Base-by-base conservation (phyloP, 1,140 invertebrate genomes). In the Trialeurodes vaporariorum region DNA sequence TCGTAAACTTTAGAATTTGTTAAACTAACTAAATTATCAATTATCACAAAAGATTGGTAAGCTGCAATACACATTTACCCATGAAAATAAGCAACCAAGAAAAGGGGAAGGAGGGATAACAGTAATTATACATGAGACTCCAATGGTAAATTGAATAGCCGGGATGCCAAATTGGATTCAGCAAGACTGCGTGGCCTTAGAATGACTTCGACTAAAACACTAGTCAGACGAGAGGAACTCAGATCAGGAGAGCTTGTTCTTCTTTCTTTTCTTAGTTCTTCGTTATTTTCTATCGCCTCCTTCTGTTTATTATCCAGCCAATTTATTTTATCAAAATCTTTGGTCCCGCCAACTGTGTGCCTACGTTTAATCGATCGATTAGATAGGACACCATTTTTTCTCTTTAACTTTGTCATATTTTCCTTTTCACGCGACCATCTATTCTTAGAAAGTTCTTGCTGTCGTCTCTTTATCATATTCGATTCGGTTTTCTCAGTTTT, bases 321-420 rank as follows among this genome's bases (percentile, higher is more conserved):
- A 64, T 78, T 82, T 63, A 87, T 80, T 71, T 88, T 86, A 72
- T 87, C 86, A 27, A 87, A 90, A 76, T 95, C 92, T 75, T 92
- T 90, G 0, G 89, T 91, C 22, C 93, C 92, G 27, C 92, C 92
- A 0, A 96, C 92, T 1, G 93, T 96, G 78, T 95, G 93, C n/a
- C 93, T 81, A 17, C 93, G 81, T 77, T 93, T 92, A 70, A 93
- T 91, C 49, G 87, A 89, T 59, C 88, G 78, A 75, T 88, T 86
- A 11, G 68, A 65, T 0, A 84, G 85, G 83, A 87, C 87, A 40
- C 86, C 87, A 75, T 87, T 88, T 77, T 89, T 88, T 64, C 86
- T 77, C 76, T 89, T 88, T 61, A 88, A 76, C 75, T 88, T 87
- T 9, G 83, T 83, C 60, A 83, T 73, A 63, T 73, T 71, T 59